Percentiles rank a stretch among this genome's conserved stretches.
Evolutionary conservation across 2,797 vertebrate species (phyloP).

Genomic region (Thripadectes ignobilis): DNA sequence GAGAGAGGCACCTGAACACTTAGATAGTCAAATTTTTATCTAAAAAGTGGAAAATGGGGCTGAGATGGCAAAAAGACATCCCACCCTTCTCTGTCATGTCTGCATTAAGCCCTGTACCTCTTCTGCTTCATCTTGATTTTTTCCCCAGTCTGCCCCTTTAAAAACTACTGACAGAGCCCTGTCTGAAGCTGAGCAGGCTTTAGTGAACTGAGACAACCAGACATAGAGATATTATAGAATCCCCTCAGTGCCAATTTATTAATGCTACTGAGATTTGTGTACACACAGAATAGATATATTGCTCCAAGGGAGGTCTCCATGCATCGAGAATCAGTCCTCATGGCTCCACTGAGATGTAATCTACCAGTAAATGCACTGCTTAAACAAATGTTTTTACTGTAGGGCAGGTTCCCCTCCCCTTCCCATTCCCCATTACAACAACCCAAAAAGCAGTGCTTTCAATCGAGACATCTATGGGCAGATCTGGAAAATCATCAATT

Average conservation of each 20-base stretch:
- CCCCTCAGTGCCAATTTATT: slow-evolving; percentile 37
- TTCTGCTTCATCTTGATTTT: background rate
- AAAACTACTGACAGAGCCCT: background rate
- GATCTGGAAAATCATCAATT: background rate
- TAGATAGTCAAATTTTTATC: background rate
- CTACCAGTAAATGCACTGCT: background rate
- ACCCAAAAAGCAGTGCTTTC: background rate
- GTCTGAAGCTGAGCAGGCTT: background rate
- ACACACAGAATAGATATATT: slow-evolving; percentile 31
- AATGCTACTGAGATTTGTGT: slow-evolving; percentile 16
- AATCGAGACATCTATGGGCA: background rate
- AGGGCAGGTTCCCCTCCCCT: background rate
- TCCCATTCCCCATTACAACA: background rate
- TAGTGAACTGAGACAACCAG: background rate
- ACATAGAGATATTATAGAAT: slow-evolving; percentile 29
- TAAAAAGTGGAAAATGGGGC: background rate
- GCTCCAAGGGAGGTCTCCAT: slow-evolving; percentile 19
- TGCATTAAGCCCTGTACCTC: background rate
- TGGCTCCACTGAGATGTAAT: slow-evolving; percentile 31
- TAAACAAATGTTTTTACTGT: slow-evolving; percentile 22
- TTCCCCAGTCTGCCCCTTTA: background rate
- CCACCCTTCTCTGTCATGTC: background rate
- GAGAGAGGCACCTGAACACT: background rate
- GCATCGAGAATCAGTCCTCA: background rate
- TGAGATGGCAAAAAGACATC: background rate